A percentile compares a stretch with the other conserved stretches of the same genome.
Evolutionary conservation across 2,888 invertebrate species (phyloP).

Genomic region (Aquatica leii): DNA sequence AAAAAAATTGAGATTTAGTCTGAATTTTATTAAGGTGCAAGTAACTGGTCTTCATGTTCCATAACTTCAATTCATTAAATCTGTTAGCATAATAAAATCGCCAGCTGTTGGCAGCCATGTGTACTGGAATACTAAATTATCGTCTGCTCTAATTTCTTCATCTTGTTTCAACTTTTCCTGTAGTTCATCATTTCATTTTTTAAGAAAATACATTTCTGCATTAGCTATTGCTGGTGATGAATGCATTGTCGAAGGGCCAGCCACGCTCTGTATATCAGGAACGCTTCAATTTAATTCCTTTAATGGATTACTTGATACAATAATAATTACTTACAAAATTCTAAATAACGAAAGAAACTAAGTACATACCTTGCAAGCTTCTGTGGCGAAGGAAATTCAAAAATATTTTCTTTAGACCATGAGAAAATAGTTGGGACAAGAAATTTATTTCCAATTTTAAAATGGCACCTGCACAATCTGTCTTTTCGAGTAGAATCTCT

Average conservation of each 20-base stretch:
- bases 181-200: not conserved
- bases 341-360: too few relatives aligned
- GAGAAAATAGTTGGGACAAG: not conserved
- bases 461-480: constrained; percentile 7
- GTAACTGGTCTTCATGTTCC: too few relatives aligned
- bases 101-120: not conserved
- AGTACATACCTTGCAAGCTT: not conserved
- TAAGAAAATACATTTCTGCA: not conserved
- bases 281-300: too few relatives aligned
- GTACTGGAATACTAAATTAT: not conserved
- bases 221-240: not conserved
- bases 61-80: not conserved
- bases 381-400: not conserved
- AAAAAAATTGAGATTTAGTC: not conserved
- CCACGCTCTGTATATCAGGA: too few relatives aligned
- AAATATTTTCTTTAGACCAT: not conserved
- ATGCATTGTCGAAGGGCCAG: not conserved
- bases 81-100: too few relatives aligned
- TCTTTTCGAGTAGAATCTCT: not conserved
- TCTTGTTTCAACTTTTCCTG: too few relatives aligned
- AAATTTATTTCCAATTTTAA: not conserved
- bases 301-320: too few relatives aligned
- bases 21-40: too few relatives aligned
- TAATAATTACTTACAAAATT: too few relatives aligned
- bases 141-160: not conserved